Conservation (phyloP, 2,888 invertebrate species). For the Drosophila meridiana region DNA sequence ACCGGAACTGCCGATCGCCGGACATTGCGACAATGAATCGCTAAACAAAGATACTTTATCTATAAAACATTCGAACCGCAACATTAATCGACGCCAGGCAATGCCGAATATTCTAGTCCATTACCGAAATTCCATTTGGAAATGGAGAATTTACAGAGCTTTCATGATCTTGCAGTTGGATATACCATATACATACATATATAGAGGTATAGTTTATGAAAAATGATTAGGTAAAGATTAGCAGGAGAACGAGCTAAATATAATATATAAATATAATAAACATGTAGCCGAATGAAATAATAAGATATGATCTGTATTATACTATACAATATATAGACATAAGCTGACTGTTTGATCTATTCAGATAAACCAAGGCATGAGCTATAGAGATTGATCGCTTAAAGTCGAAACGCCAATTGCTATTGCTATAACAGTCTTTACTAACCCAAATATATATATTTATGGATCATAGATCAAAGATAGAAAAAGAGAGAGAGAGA, state of each 20-base stretch:
- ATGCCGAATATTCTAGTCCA: slow-evolving; percentile 7
- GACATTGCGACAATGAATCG: slow-evolving; percentile 14
- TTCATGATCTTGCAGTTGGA: not conserved
- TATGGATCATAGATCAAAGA: not conserved
- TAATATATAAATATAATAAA: not conserved
- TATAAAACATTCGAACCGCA: not conserved
- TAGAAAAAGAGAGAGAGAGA: too few species aligned
- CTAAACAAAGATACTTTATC: slow-evolving; percentile 6
- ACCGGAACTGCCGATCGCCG: slow-evolving; percentile 45
- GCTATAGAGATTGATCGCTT: not conserved
- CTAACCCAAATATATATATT: not conserved
- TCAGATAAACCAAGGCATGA: not conserved
- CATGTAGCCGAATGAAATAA: not conserved
- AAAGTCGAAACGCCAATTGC: not conserved
- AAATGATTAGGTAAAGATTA: not conserved
- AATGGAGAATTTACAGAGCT: not conserved
- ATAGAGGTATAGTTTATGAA: not conserved
- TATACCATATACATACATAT: not conserved
- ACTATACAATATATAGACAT: not conserved
- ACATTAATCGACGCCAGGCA: slow-evolving; percentile 1
- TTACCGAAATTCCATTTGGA: not conserved
- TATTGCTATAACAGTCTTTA: not conserved
- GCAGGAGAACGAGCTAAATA: not conserved
- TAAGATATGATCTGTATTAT: not conserved
- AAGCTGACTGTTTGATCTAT: not conserved